These are phyloP conservation scores for Trematomus bernacchii DNA, from an alignment of 2,797 vertebrate species.

Conservation along the genomic window DNA sequence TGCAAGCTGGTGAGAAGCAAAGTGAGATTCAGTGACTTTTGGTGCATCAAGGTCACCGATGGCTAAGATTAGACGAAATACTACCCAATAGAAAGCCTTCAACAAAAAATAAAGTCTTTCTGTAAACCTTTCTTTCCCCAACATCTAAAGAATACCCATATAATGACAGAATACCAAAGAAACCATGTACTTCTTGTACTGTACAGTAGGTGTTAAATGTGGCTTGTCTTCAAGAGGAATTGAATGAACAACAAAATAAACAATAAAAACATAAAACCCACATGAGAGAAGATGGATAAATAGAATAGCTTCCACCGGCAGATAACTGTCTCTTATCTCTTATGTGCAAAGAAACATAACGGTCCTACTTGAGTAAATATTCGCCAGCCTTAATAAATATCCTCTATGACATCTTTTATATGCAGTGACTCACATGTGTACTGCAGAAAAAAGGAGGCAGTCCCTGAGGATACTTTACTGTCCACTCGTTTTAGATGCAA, in stretches of 20 bases:
- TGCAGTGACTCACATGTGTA: constrained; percentile 12
- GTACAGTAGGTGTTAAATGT: constrained; percentile 13
- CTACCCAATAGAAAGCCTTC: not conserved
- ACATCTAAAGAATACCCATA: constrained; percentile 16
- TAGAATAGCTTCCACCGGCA: constrained; percentile 17
- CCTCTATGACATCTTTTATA: constrained; percentile 12
- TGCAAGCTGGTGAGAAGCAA: constrained; percentile 28
- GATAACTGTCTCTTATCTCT: constrained; percentile 26
- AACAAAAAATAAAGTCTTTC: not conserved
- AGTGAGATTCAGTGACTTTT: constrained; percentile 22
- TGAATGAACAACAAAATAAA: not conserved
- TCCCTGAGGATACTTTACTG: constrained; percentile 7
- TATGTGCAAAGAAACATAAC: constrained; percentile 10
- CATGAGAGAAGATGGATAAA: not conserved
- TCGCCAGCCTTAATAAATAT: constrained; percentile 38
- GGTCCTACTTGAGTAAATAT: constrained; percentile 9
- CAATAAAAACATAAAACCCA: constrained; percentile 20
- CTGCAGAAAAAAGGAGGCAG: constrained; percentile 4
- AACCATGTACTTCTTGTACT: not conserved
- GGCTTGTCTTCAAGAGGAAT: not conserved
- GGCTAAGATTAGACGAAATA: not conserved
- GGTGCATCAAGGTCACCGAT: not conserved
- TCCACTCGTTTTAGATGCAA: constrained; percentile 15
- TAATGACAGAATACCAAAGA: not conserved
- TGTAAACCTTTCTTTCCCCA: not conserved